Evolutionary conservation across 2,888 invertebrate species (phyloP).

Genomic region (Microctonus hyperodae): DNA sequence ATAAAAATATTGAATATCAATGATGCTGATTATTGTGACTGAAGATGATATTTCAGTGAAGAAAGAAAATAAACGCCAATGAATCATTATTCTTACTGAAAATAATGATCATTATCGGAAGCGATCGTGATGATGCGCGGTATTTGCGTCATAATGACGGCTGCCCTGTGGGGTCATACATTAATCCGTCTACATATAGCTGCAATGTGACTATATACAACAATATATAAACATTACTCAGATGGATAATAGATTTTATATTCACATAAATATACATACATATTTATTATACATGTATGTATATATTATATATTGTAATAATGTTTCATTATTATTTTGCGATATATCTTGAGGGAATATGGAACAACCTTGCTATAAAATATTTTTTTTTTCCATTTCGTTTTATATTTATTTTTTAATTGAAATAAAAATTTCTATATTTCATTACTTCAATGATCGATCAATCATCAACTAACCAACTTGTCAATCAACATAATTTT

Average conservation of each 20-base stretch:
- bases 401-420: not conserved
- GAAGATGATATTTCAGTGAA: not conserved
- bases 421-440: not conserved
- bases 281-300: too few species aligned
- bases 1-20: not conserved
- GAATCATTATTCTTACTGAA: not conserved
- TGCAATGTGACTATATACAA: not conserved
- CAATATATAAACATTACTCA: not conserved
- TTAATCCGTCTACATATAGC: not conserved
- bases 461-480: too few species aligned
- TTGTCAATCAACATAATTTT: too few species aligned
- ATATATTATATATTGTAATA: not conserved
- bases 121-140: slow-evolving; percentile 21
- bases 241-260: not conserved
- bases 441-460: not conserved
- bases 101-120: slow-evolving; percentile 23
- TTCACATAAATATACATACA: not conserved
- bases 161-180: slow-evolving; percentile 28
- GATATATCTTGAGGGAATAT: not conserved
- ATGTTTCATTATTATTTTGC: not conserved
- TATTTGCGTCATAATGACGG: slow-evolving; percentile 27
- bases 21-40: not conserved
- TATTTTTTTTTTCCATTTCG: not conserved
- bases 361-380: not conserved
- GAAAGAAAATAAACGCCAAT: slow-evolving; percentile 2